Conservation (phyloP, 2,888 invertebrate species). For the Campopleginae sp. region DNA sequence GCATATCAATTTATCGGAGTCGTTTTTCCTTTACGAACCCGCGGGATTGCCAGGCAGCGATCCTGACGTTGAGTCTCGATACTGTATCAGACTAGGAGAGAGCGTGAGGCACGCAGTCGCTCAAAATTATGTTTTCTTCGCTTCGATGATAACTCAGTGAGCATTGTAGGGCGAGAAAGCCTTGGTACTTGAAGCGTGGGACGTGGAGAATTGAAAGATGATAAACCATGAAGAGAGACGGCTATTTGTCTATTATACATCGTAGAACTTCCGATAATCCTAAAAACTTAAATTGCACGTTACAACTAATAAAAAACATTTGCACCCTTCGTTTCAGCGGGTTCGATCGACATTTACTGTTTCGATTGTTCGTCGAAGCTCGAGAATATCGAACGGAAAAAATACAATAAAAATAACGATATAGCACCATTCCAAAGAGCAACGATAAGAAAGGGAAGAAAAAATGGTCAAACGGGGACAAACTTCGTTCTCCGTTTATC, state of each 20-base stretch:
- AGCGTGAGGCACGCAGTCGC: neutral
- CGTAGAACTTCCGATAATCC: conserved; percentile 50
- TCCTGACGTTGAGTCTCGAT: neutral
- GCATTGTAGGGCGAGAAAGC: neutral
- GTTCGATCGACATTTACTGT: conserved; percentile 1
- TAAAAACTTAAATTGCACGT: conserved; percentile 49
- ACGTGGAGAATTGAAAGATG: neutral
- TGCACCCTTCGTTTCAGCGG: conserved; percentile 29
- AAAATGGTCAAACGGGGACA: conserved; percentile 71
- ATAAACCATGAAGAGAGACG: conserved; percentile 17
- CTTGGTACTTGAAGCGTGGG: neutral
- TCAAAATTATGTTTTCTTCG: neutral
- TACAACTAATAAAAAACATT: conserved; percentile 34
- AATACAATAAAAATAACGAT: neutral
- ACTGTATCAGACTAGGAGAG: neutral
- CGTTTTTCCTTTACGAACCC: neutral
- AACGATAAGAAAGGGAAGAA: neutral
- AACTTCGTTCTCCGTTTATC: conserved; percentile 74
- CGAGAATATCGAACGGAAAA: neutral
- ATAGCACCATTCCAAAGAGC: conserved; percentile 43
- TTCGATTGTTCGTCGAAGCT: conserved; percentile 19
- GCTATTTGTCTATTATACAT: conserved; percentile 43
- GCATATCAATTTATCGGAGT: neutral
- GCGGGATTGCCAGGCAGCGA: neutral
- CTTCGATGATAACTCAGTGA: neutral